Evolutionary conservation across 2,888 invertebrate species (phyloP), one percentile per base, ranked within the genome.

Genomic region (Periphyllus acericola): DNA sequence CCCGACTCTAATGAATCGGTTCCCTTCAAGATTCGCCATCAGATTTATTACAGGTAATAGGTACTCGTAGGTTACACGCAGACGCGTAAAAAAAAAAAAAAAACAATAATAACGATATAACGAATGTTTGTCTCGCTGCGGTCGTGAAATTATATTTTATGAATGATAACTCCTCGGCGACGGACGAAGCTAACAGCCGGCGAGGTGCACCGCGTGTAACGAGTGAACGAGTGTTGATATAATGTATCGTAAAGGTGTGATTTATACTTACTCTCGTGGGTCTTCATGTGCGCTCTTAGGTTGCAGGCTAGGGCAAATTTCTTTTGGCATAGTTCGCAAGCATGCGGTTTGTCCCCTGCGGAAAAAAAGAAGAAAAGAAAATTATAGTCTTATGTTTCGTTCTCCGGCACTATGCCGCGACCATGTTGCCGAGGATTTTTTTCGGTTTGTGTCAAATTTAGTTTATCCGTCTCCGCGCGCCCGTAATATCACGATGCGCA

Each of bases 281-380:
- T 95, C 91, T 95, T 95, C 93, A 94, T 93, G 91, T 95, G 95
- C 0, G 95, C 95, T 90, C 95, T 92, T 89, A 95, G 92, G 91
- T 95, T 95, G 92, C 95, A 95, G 80, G 94, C 94, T 89, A 95
- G 92, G 9, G 95, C 95, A 91, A 95, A 95, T 91, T 94, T 94
- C 92, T 95, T 95, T 91, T 93, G 93, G 91, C 95, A 95, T 40
- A 94, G 91, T 90, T 94, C 93, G 91, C 95, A 95, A 75, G 94
- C 93, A 91, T 95, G 95, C 25, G 95, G 95, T 91, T 95, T 95
- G 91, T 95, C 95, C 90, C 95, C 95, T 95, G 92, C 89, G 91
- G 90, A 90, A 90, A 90, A 71, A 60, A 34, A 66, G 74, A 60
- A 74, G 19, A 52, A 19, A 88, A 75, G 1, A 87, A 86, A 55